phyloP scores from a whole-genome alignment of 2,113 vertebrate species.

The Aphyosemion australe region DNA sequence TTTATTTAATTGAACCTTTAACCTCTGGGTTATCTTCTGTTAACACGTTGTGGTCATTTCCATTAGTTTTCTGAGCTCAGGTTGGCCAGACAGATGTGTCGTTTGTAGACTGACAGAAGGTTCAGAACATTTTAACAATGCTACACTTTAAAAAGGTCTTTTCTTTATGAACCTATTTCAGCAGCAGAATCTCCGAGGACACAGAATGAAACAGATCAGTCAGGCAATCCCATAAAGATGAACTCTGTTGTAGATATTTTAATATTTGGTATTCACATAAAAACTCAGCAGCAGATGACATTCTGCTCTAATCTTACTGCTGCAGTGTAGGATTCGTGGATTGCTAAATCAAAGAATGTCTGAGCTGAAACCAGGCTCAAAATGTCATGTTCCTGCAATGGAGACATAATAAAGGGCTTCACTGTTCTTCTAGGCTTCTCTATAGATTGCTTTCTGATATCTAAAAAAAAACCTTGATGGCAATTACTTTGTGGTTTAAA shows the following conservation, averaged over 20 bases:
- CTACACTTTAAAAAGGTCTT: conserved; percentile 30
- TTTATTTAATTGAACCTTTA: neutral
- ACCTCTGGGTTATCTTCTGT: neutral
- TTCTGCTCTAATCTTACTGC: conserved; percentile 60
- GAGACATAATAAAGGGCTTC: conserved; percentile 46
- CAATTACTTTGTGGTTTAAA: conserved; percentile 15
- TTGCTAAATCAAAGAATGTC: conserved; percentile 63
- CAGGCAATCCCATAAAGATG: conserved; percentile 50
- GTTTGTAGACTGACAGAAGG: conserved; percentile 17
- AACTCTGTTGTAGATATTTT: conserved; percentile 60
- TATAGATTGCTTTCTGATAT: conserved; percentile 14
- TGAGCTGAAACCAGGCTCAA: conserved; percentile 55
- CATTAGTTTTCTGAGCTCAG: neutral
- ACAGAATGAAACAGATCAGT: conserved; percentile 46
- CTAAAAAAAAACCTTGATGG: conserved; percentile 11
- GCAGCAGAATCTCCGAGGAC: conserved; percentile 44
- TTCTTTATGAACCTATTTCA: conserved; percentile 49
- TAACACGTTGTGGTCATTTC: neutral
- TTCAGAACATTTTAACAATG: conserved; percentile 12
- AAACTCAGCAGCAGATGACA: conserved; percentile 58
- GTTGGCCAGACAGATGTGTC: conserved; percentile 11
- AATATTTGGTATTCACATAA: conserved; percentile 64
- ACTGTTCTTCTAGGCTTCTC: conserved; percentile 13
- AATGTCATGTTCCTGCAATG: conserved; percentile 59
- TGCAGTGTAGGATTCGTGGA: conserved; percentile 37